These are phyloP conservation scores for Scaptomyza polygonia DNA, from an alignment of 2,888 invertebrate species.

Conservation along the genomic window DNA sequence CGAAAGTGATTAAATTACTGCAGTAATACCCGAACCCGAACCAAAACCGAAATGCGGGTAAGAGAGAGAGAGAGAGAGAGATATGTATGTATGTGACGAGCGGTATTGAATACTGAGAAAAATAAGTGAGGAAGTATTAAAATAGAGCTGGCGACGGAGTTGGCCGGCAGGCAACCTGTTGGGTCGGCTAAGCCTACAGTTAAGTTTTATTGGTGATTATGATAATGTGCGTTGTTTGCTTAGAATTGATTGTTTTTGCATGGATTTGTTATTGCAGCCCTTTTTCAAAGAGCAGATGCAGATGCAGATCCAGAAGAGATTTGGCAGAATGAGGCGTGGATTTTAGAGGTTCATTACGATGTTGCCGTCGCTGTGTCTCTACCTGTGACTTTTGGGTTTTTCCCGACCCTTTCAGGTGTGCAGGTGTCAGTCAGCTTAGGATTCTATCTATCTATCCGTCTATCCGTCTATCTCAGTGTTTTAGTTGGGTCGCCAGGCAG, in stretches of 20 bases:
- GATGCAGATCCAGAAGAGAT: constrained; percentile 27
- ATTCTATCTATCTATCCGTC: background rate
- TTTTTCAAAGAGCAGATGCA: constrained; percentile 43
- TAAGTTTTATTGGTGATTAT: constrained; percentile 78
- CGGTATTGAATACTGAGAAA: constrained; percentile 44
- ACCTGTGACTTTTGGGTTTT: constrained; percentile 58
- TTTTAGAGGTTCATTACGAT: constrained; percentile 78
- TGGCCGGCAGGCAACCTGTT: constrained; percentile 38
- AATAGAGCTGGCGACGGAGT: constrained; percentile 9
- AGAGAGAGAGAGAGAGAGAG: too few species aligned
- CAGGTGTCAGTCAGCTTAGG: constrained; percentile 51
- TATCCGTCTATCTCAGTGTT: background rate
- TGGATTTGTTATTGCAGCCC: constrained; percentile 57
- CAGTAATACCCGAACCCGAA: constrained; percentile 4
- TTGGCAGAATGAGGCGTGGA: constrained; percentile 72
- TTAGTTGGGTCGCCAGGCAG: constrained; percentile 65
- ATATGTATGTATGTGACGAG: background rate
- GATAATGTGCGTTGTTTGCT: constrained; percentile 65
- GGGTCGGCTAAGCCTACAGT: constrained; percentile 47
- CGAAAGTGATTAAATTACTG: constrained; percentile 66
- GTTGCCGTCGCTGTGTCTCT: constrained; percentile 1
- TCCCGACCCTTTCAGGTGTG: constrained; percentile 56
- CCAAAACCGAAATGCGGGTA: constrained; percentile 60
- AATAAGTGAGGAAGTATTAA: constrained; percentile 46
- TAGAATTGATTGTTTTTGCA: constrained; percentile 56